Percentiles rank a stretch among this genome's conserved stretches.
Evolutionary conservation across 2,888 invertebrate species (phyloP).

Genomic region (Panzeria rudis): DNA sequence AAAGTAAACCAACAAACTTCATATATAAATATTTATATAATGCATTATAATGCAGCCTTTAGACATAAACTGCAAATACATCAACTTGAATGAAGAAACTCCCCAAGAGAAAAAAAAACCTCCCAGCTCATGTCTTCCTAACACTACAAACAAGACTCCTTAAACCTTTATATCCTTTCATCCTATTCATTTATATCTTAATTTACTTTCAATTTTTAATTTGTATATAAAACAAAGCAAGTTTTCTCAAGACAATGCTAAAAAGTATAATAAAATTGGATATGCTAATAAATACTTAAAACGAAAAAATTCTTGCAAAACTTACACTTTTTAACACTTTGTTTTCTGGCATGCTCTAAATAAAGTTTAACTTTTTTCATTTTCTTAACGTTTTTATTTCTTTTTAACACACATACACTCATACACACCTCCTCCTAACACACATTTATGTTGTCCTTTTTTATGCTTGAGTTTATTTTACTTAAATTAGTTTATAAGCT

Average conservation of each 20-base stretch:
- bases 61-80: slow-evolving; percentile 51
- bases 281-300: neutral
- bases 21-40: slow-evolving; percentile 37
- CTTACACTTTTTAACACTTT: slow-evolving; percentile 70
- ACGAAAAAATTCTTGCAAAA: slow-evolving; percentile 14
- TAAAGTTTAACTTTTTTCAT: slow-evolving; percentile 48
- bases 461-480: slow-evolving; percentile 75
- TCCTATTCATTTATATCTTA: slow-evolving; percentile 61
- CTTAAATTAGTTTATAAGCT: slow-evolving; percentile 74
- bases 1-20: slow-evolving; percentile 37
- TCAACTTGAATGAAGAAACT: slow-evolving; percentile 53
- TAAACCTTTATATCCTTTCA: neutral
- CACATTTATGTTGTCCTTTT: slow-evolving; percentile 79
- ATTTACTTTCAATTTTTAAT: slow-evolving; percentile 30
- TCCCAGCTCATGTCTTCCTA: slow-evolving; percentile 12
- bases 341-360: slow-evolving; percentile 77
- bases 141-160: neutral
- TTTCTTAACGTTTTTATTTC: slow-evolving; percentile 69
- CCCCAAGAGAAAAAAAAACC: slow-evolving; percentile 15
- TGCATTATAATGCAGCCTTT: slow-evolving; percentile 59
- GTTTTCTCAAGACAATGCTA: slow-evolving; percentile 38
- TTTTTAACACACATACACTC: slow-evolving; percentile 59
- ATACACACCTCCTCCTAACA: slow-evolving; percentile 20
- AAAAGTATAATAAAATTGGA: slow-evolving; percentile 40
- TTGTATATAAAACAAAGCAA: slow-evolving; percentile 72